phyloP scores from a whole-genome alignment of 2,797 vertebrate genomes.

The Labeo calbasu region DNA sequence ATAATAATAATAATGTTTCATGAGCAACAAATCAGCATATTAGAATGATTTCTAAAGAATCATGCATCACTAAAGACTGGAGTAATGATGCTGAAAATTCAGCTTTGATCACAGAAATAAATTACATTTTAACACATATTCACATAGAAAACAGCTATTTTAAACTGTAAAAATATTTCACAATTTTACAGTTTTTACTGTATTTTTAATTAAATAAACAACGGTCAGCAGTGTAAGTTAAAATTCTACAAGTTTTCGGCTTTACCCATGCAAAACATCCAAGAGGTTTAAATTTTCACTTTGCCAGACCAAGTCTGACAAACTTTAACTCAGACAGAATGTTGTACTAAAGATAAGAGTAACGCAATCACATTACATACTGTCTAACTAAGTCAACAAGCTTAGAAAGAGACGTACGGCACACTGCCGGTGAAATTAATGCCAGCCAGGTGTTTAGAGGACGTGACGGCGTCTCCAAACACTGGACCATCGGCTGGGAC shows the following conservation, averaged over 20 bases:
- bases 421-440: conserved; percentile 98
- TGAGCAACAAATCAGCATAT: background rate
- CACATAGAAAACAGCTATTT: background rate
- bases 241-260: background rate
- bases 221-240: background rate
- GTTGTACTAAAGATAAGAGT: conserved; percentile 21
- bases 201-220: background rate
- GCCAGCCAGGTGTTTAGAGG: conserved; percentile 88
- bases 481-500: conserved; percentile 88
- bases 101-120: background rate
- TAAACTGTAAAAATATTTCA: background rate
- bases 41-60: background rate
- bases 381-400: background rate
- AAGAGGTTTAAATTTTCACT: background rate
- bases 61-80: background rate
- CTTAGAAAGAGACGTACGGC: conserved; percentile 77
- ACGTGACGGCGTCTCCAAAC: conserved; percentile 87
- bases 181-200: too few relatives aligned
- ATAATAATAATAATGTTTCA: too few relatives aligned
- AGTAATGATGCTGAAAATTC: background rate
- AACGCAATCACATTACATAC: background rate
- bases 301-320: background rate
- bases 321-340: background rate
- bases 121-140: background rate
- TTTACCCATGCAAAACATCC: background rate